Conservation (phyloP, 2,888 invertebrate species). For the Xanthorhoe designata region DNA sequence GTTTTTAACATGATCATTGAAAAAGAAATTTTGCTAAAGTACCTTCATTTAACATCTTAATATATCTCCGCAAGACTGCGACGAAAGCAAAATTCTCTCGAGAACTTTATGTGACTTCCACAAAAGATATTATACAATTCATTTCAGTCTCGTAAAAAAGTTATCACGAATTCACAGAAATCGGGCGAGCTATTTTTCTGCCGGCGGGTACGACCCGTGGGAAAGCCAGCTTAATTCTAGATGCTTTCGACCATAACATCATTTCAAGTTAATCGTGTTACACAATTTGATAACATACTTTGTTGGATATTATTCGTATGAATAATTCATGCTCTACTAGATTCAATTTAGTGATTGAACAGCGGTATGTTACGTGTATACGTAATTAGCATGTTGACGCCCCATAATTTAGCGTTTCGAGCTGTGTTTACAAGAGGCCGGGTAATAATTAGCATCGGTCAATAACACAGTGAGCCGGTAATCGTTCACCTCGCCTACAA, state of each 20-base stretch:
- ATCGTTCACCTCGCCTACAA: constrained; percentile 52
- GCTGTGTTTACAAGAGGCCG: constrained; percentile 66
- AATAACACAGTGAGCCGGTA: constrained; percentile 68
- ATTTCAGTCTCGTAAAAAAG: constrained; percentile 81
- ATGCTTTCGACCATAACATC: constrained; percentile 57
- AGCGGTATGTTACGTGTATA: constrained; percentile 45
- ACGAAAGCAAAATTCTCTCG: constrained; percentile 72
- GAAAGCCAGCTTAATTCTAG: constrained; percentile 66
- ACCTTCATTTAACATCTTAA: constrained; percentile 67
- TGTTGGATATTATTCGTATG: constrained; percentile 31
- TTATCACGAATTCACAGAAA: constrained; percentile 81
- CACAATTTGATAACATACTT: constrained; percentile 32
- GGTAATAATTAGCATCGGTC: constrained; percentile 74
- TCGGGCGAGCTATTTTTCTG: constrained; percentile 77
- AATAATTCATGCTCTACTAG: constrained; percentile 39
- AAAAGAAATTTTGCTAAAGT: constrained; percentile 49
- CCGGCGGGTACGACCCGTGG: constrained; percentile 69
- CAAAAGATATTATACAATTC: constrained; percentile 82
- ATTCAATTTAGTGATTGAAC: constrained; percentile 44
- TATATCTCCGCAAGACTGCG: constrained; percentile 69
- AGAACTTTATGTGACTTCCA: constrained; percentile 76
- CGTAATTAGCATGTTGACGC: constrained; percentile 56
- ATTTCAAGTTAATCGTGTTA: constrained; percentile 48
- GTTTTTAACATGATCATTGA: constrained; percentile 32
- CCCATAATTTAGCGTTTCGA: constrained; percentile 54